Evolutionary conservation across 2,888 invertebrate genomes (phyloP).

Genomic region (Apocheima hispidaria): DNA sequence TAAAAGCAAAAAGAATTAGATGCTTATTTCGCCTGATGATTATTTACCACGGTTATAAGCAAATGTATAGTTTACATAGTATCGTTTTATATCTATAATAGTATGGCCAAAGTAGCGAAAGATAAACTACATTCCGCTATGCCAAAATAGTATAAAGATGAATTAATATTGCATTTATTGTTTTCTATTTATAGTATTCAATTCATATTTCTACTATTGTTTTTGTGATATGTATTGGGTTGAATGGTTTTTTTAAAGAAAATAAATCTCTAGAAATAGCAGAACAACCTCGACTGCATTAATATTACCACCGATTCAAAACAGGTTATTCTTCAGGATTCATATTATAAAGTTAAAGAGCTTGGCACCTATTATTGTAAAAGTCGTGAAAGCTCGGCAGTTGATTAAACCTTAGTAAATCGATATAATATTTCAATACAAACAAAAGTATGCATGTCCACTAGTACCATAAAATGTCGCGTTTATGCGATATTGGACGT

Average conservation of each 20-base stretch:
- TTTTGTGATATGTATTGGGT: slow-evolving; percentile 16
- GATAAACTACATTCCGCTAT: slow-evolving; percentile 77
- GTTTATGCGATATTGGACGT: too few species aligned
- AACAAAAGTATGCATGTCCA: too few species aligned
- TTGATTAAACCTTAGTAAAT: too few species aligned
- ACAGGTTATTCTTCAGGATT: neutral
- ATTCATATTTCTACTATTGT: slow-evolving; percentile 9
- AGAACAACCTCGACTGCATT: slow-evolving; percentile 6
- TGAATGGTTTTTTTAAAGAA: neutral
- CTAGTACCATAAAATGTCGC: too few species aligned
- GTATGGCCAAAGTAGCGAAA: slow-evolving; percentile 67
- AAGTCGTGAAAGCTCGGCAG: too few species aligned
- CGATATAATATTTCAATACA: too few species aligned
- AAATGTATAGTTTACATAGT: neutral
- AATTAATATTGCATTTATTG: slow-evolving; percentile 64
- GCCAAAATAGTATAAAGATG: slow-evolving; percentile 74
- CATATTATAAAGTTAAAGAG: neutral
- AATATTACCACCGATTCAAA: slow-evolving; percentile 1
- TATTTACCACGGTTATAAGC: neutral
- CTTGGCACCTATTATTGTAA: too few species aligned
- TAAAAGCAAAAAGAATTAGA: neutral
- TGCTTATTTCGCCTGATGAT: neutral
- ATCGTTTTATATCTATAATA: too few species aligned
- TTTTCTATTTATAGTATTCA: slow-evolving; percentile 49
- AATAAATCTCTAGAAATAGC: neutral